phyloP scores from a whole-genome alignment of 2,888 invertebrate species.

The Campoplex nolae region DNA sequence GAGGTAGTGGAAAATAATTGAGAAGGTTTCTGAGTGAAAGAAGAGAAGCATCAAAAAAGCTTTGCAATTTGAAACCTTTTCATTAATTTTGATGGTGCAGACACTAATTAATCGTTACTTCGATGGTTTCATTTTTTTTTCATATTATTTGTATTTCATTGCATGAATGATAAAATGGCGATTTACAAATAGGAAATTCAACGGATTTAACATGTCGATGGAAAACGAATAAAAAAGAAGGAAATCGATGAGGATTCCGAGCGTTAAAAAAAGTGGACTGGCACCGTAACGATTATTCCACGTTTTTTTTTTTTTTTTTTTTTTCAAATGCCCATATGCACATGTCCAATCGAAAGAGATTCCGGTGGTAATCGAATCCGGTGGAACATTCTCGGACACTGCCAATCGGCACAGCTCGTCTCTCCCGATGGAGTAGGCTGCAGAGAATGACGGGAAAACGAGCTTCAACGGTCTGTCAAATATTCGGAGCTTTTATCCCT shows the following conservation, averaged over 20 bases:
- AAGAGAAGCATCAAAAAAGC: background rate
- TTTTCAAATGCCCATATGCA: constrained; percentile 13
- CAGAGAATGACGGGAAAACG: constrained; percentile 27
- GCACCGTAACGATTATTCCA: constrained; percentile 30
- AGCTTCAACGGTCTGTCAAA: constrained; percentile 38
- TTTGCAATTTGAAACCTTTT: background rate
- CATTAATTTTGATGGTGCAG: background rate
- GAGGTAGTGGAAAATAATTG: too few relatives aligned
- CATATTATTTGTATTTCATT: background rate
- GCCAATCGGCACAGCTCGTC: constrained; percentile 39
- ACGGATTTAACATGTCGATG: background rate
- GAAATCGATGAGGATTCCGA: constrained; percentile 2
- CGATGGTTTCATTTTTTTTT: background rate
- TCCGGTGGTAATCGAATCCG: constrained; percentile 47
- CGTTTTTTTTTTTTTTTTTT: constrained; percentile 29
- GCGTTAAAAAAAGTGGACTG: background rate
- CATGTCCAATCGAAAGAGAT: constrained; percentile 25
- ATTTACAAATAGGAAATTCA: background rate
- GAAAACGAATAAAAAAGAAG: background rate
- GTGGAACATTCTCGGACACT: constrained; percentile 26
- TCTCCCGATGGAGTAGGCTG: constrained; percentile 1
- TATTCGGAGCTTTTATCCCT: constrained; percentile 21
- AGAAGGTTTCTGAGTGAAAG: background rate
- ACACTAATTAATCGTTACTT: background rate
- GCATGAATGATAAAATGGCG: background rate